A percentile compares a stretch with the other conserved stretches of the same genome.
phyloP scores from a whole-genome alignment of 2,888 invertebrate genomes.

The Lasioglossum marginatum region DNA sequence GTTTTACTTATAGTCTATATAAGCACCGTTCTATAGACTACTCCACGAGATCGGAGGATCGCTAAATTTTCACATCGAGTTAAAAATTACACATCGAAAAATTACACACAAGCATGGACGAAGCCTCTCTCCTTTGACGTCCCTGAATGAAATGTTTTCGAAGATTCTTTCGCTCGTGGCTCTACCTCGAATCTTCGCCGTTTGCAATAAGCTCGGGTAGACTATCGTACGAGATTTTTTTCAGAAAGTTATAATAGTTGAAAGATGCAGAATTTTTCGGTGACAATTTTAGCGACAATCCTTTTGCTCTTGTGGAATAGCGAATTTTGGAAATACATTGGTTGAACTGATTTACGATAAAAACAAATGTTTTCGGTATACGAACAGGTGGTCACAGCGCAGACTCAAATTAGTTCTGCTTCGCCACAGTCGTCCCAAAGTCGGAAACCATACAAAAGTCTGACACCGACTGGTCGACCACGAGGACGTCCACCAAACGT shows the following conservation, averaged over 20 bases:
- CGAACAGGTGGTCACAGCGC: constrained; percentile 54
- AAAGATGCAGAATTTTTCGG: not conserved
- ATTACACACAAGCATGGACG: not conserved
- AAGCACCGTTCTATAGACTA: not conserved
- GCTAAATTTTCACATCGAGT: no score
- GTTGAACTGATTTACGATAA: not conserved
- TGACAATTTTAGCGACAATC: not conserved
- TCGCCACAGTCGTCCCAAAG: constrained; percentile 70
- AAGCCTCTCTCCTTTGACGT: not conserved
- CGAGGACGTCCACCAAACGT: constrained; percentile 85
- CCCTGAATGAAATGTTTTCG: no score
- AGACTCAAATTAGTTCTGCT: constrained; percentile 58
- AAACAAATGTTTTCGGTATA: not conserved
- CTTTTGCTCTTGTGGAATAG: not conserved
- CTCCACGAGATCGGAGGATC: no score
- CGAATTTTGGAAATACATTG: not conserved
- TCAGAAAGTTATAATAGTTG: not conserved
- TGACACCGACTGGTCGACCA: constrained; percentile 83
- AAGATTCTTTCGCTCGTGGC: no score
- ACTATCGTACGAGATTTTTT: not conserved
- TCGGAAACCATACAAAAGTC: constrained; percentile 74
- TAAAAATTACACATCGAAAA: not conserved
- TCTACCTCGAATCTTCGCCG: not conserved
- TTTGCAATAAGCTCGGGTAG: not conserved
- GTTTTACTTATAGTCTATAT: constrained; percentile 25